A percentile compares a stretch with the other conserved stretches of the same genome.
Conservation (phyloP, 2,113 vertebrate species). For the Passer domesticus region DNA sequence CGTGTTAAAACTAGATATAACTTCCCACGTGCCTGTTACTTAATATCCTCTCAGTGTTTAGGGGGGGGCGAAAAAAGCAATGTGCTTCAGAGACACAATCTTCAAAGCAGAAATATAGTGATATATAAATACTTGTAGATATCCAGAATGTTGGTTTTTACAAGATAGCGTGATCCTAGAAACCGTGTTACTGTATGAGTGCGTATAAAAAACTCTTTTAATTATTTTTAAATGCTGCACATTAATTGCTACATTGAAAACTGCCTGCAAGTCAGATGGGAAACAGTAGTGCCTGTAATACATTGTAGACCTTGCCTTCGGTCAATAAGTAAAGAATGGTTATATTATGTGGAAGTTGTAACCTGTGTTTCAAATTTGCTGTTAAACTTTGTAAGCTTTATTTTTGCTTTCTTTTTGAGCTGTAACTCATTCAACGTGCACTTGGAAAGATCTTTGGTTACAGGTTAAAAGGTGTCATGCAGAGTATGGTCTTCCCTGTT, state of each 20-base stretch:
- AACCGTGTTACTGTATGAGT: not conserved
- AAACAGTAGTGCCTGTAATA: not conserved
- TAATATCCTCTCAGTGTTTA: not conserved
- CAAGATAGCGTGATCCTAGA: too few species aligned
- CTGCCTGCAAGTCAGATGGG: not conserved
- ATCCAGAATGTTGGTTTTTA: not conserved
- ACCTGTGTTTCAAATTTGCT: not conserved
- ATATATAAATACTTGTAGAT: fast-evolving
- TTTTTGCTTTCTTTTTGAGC: constrained; percentile 21
- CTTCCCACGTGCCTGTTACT: constrained; percentile 26
- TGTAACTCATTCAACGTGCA: not conserved
- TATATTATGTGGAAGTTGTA: not conserved
- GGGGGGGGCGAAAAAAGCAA: not conserved
- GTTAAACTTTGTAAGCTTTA: not conserved
- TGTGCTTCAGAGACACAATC: fast-evolving
- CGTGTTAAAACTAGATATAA: not conserved
- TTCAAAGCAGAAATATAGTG: not conserved
- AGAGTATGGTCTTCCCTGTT: not conserved
- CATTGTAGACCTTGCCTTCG: fast-evolving
- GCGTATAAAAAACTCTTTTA: not conserved
- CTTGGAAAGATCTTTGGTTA: not conserved
- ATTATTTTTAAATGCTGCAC: fast-evolving
- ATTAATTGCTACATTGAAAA: not conserved
- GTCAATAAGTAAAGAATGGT: fast-evolving
- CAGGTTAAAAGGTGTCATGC: not conserved